A percentile compares a stretch with the other conserved stretches of the same genome.
Evolutionary conservation across 2,888 invertebrate species (phyloP).

Genomic region (Dolichopus griseipennis): DNA sequence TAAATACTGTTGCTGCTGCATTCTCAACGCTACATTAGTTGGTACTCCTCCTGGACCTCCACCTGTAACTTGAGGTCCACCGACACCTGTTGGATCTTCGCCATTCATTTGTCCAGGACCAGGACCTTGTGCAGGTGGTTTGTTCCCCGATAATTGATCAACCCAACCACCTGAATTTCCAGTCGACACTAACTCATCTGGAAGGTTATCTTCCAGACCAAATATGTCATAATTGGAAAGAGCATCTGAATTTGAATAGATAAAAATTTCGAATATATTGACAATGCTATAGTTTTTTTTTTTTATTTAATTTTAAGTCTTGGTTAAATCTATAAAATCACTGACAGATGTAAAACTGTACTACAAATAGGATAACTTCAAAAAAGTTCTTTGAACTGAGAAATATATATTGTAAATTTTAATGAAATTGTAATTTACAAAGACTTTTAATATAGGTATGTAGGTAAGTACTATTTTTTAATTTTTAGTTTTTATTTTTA

Average conservation of each 20-base stretch:
- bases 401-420: too few species aligned
- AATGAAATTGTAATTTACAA: too few species aligned
- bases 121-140: constrained; percentile 75
- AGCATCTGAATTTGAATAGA: constrained; percentile 49
- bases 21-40: constrained; percentile 35
- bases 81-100: constrained; percentile 49
- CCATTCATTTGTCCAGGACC: constrained; percentile 71
- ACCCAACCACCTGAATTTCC: constrained; percentile 56
- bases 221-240: constrained; percentile 77
- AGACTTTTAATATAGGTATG: too few species aligned
- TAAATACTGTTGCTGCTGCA: constrained; percentile 52
- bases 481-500: too few species aligned
- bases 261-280: too few species aligned
- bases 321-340: too few species aligned
- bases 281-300: too few species aligned
- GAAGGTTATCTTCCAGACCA: constrained; percentile 84
- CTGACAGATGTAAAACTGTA: too few species aligned
- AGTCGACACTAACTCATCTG: constrained; percentile 76
- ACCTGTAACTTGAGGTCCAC: constrained; percentile 55
- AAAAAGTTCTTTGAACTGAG: too few species aligned
- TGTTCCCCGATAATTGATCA: constrained; percentile 51
- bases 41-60: constrained; percentile 44
- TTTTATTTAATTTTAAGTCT: too few species aligned
- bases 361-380: too few species aligned
- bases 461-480: too few species aligned